Conservation (phyloP, 30 jellyfish, hydroid and myxozoan species). For the Chironex yamaguchii region DNA sequence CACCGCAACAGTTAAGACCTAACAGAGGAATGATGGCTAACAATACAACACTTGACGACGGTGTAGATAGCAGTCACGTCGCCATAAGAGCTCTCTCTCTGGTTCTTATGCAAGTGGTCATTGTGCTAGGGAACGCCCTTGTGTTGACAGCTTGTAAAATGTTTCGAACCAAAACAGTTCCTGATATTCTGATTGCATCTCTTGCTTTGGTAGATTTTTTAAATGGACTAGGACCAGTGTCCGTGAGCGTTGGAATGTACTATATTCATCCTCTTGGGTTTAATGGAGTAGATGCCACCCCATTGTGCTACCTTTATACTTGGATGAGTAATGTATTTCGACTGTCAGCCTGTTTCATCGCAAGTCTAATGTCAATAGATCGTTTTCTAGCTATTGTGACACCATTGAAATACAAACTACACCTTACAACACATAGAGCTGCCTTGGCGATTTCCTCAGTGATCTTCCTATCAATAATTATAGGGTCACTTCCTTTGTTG, state of each 20-base stretch:
- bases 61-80: no score
- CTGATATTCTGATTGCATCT: constrained; percentile 70
- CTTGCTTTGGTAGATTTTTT: constrained; percentile 71
- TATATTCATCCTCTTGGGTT: constrained; percentile 31
- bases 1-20: no score
- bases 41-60: no score
- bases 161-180: constrained; percentile 43
- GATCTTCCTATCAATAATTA: constrained; percentile 12
- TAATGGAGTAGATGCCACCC: not conserved
- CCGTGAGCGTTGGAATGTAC: constrained; percentile 59
- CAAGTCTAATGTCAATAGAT: constrained; percentile 77
- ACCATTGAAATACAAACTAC: constrained; percentile 69
- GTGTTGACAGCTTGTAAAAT: constrained; percentile 30
- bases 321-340: constrained; percentile 63
- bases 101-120: constrained; percentile 59
- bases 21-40: no score
- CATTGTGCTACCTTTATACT: constrained; percentile 49
- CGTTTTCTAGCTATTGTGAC: constrained; percentile 66
- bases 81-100: constrained; percentile 56
- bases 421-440: constrained; percentile 20
- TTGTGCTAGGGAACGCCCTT: constrained; percentile 62
- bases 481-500: constrained; percentile 56
- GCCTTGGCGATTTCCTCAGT: not conserved
- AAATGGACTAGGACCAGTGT: constrained; percentile 86
- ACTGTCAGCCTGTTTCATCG: constrained; percentile 63